phyloP scores from a whole-genome alignment of 2,797 vertebrate species.

The Tarsius wallacei region DNA sequence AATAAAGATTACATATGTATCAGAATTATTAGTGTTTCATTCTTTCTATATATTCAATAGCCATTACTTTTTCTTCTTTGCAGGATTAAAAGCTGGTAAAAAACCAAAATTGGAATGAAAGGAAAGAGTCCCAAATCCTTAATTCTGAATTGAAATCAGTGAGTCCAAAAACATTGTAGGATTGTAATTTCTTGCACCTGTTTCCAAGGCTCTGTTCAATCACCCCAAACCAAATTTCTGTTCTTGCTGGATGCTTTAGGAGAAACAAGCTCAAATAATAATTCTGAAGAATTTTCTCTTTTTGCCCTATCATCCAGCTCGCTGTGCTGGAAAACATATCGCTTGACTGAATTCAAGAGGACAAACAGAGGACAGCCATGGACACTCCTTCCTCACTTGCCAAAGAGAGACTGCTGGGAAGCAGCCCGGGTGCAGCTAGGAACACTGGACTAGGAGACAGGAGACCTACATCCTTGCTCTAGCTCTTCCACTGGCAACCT shows the following conservation, averaged over 20 bases:
- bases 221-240: neutral
- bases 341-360: neutral
- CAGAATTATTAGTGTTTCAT: neutral
- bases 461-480: neutral
- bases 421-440: neutral
- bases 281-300: slow-evolving; percentile 5
- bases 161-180: neutral
- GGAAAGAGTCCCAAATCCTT: neutral
- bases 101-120: neutral
- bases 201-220: slow-evolving; percentile 9
- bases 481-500: neutral
- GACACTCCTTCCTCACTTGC: neutral
- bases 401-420: neutral
- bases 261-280: neutral
- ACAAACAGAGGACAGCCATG: neutral
- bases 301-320: neutral
- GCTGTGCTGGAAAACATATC: neutral
- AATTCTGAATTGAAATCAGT: neutral
- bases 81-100: neutral
- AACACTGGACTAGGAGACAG: neutral
- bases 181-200: neutral
- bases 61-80: neutral
- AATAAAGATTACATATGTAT: neutral
- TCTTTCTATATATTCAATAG: neutral
- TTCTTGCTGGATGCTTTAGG: neutral